Percentiles rank a stretch among this genome's conserved stretches.
Evolutionary conservation across 2,888 invertebrate species (phyloP).

Genomic region (Polyommatus iphigenia): DNA sequence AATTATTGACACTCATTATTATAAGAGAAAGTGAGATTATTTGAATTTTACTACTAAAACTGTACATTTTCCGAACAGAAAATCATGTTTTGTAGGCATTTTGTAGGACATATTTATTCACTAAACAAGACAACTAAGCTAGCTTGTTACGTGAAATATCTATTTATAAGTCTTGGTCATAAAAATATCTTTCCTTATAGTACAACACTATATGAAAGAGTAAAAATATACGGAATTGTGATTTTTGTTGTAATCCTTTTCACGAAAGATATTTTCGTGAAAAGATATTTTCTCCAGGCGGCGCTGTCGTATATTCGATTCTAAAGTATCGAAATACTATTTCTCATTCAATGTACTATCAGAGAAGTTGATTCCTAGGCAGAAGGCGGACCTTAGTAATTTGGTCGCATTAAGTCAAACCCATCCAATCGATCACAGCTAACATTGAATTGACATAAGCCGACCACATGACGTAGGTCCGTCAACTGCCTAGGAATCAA

Average conservation of each 20-base stretch:
- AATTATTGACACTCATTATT: not conserved
- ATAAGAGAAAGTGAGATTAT: not conserved
- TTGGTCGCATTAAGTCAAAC: too few relatives aligned
- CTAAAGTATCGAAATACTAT: not conserved
- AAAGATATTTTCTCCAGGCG: not conserved
- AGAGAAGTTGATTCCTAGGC: too few relatives aligned
- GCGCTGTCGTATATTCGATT: not conserved
- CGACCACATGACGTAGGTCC: too few relatives aligned
- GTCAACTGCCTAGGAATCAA: too few relatives aligned
- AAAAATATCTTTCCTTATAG: conserved; percentile 2
- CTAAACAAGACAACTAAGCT: not conserved
- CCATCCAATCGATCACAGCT: too few relatives aligned
- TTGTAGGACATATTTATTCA: not conserved
- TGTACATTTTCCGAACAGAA: conserved; percentile 6
- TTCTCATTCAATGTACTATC: not conserved
- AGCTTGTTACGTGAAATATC: not conserved
- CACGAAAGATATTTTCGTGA: too few relatives aligned
- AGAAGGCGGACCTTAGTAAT: too few relatives aligned
- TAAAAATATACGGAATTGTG: not conserved
- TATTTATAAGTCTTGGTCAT: not conserved
- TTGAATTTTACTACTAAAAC: not conserved
- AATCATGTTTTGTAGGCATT: conserved; percentile 6
- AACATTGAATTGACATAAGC: too few relatives aligned
- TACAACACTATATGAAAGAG: not conserved
- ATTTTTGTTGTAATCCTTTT: conserved; percentile 6